Evolutionary conservation across 1,140 invertebrate species (phyloP).

Genomic region (Pygmarrhopalites habei): DNA sequence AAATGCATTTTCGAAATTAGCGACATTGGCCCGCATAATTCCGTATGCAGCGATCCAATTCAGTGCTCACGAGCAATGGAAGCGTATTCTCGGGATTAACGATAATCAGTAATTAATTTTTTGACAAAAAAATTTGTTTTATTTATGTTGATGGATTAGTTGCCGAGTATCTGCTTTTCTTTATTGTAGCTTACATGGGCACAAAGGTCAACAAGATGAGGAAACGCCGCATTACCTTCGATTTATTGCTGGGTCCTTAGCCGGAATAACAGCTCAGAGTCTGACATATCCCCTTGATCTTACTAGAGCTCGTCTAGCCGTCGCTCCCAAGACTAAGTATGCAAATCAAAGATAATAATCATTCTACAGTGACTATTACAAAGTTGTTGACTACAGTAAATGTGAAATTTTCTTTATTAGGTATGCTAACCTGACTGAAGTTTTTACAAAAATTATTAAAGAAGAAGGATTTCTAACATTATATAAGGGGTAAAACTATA

Average conservation of each 20-base stretch:
- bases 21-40: constrained; percentile 87
- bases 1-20: too few relatives aligned
- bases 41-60: constrained; percentile 98
- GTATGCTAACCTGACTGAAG: constrained; percentile 53
- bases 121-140: not conserved
- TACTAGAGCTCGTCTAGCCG: constrained; percentile 94
- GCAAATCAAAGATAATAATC: too few relatives aligned
- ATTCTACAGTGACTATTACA: too few relatives aligned
- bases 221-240: constrained; percentile 44
- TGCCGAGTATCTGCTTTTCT: too few relatives aligned
- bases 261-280: constrained; percentile 85
- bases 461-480: constrained; percentile 26
- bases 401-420: too few relatives aligned
- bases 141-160: too few relatives aligned
- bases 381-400: too few relatives aligned
- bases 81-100: constrained; percentile 67
- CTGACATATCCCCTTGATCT: constrained; percentile 94
- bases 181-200: too few relatives aligned
- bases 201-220: too few relatives aligned
- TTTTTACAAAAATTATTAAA: constrained; percentile 25
- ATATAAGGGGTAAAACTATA: constrained; percentile 19
- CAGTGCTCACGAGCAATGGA: constrained; percentile 93
- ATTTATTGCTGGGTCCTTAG: constrained; percentile 85
- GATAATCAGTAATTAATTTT: constrained; percentile 10
- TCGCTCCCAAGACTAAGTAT: constrained; percentile 71